Evolutionary conservation across 2,888 invertebrate genomes (phyloP).

Genomic region (Dryadula phaetusa): DNA sequence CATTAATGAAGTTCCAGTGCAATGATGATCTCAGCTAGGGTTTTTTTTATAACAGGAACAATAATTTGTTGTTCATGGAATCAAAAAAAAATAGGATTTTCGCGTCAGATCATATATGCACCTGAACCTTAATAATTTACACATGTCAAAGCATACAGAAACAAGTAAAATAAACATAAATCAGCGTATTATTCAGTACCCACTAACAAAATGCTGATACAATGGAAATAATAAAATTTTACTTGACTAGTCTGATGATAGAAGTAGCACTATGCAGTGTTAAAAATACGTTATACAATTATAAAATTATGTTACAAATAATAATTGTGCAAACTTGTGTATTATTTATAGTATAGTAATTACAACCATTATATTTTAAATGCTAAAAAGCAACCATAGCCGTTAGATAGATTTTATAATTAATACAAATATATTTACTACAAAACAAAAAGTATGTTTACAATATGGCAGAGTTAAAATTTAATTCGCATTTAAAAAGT

Average conservation of each 20-base stretch:
- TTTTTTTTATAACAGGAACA: not conserved
- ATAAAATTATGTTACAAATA: constrained; percentile 8
- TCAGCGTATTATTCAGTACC: not conserved
- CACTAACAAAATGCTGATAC: constrained; percentile 13
- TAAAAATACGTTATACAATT: constrained; percentile 5
- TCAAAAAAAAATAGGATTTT: constrained; percentile 7
- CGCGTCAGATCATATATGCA: constrained; percentile 8
- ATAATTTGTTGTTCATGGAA: not conserved
- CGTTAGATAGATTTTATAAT: constrained; percentile 1
- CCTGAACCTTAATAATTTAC: constrained; percentile 13
- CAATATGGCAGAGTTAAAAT: not conserved
- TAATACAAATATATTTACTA: too few species aligned
- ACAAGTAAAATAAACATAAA: not conserved
- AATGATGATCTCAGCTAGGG: not conserved
- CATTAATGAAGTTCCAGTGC: not conserved
- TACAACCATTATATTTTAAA: constrained; percentile 14
- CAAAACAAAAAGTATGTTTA: not conserved
- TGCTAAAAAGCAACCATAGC: constrained; percentile 13
- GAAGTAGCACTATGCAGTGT: not conserved
- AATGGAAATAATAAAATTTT: not conserved
- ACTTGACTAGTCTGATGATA: constrained; percentile 20
- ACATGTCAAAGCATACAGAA: constrained; percentile 4
- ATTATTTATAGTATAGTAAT: constrained; percentile 9
- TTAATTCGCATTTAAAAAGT: not conserved
- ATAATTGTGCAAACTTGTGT: constrained; percentile 20